Evolutionary conservation across 2,113 vertebrate genomes (phyloP).

Genomic region (Alosa alosa): DNA sequence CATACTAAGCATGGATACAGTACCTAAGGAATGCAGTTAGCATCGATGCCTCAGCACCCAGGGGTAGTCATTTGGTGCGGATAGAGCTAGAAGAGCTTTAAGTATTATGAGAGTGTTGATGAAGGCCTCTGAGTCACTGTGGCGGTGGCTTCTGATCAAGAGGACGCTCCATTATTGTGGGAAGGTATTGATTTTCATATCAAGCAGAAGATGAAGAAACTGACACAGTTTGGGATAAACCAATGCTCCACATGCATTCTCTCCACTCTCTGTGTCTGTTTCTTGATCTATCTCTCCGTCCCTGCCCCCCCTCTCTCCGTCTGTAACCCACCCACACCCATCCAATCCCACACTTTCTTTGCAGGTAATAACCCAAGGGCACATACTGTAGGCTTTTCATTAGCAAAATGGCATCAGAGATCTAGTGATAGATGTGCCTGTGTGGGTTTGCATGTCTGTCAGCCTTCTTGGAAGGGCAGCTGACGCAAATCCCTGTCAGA

Average conservation of each 20-base stretch:
- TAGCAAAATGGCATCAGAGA: not conserved
- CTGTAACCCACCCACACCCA: not conserved
- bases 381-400: constrained; percentile 1
- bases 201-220: not conserved
- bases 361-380: not conserved
- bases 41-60: not conserved
- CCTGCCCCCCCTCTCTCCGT: constrained; percentile 8
- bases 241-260: not conserved
- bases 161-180: not conserved
- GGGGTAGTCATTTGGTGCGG: not conserved
- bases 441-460: not conserved
- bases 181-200: not conserved
- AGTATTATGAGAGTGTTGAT: not conserved
- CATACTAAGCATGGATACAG: not conserved
- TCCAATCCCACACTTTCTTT: not conserved
- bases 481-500: not conserved
- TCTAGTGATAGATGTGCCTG: constrained; percentile 1
- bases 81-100: not conserved
- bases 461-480: not conserved
- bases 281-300: not conserved
- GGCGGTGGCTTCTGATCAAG: not conserved
- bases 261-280: not conserved
- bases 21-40: not conserved
- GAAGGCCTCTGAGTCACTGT: not conserved
- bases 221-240: not conserved